Evolutionary conservation across 2,113 vertebrate genomes (phyloP), one percentile per base, ranked within the genome.

Genomic region (Thoracochromis brauschi): DNA sequence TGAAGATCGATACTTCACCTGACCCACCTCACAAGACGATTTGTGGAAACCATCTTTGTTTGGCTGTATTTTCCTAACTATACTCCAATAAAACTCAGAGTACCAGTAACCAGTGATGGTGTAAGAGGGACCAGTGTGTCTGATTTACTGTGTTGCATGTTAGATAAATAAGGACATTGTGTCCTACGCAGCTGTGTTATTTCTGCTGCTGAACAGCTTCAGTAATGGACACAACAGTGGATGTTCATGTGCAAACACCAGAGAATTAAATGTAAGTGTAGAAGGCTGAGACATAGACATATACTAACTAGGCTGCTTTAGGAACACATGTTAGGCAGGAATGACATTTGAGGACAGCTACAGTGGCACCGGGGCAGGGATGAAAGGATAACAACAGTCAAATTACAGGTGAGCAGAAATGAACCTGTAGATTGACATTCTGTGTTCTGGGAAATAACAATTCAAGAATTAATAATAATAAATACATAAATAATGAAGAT

Each of bases 281-380:
- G 31, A 65, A 65, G 0, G 31, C 60, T n/a, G 1, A 65, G 31
- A 65, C 9, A n/a, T 0, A 6, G 1, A 58, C 26, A 0, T 60
- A 10, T 60, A 60, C 3, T 60, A 60, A 60, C 57, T 0, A 31
- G 26, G 26, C 14, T 60, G 26, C 26, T 60, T 60, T 60, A 31
- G 26, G 58, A 7, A 19, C 2, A n/a, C 31, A n/a, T n/a, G 29
- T 63, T 1, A 63, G 31, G 31, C 16, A 35, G 58, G 58, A 35
- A 17, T 63, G 9, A 33, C 2, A 29, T 58, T 5, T 58, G 3
- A 57, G 24, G 14, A 16, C 8, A 9, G 14, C 26, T 60, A 0
- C 29, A 60, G 29, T 19, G 26, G 5, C 35, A 38, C 7, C 8
- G 10, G 57, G 24, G 55, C 24, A 57, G 26, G 55, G 54, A 17